Conservation (phyloP, 1,140 invertebrate genomes). For the Trialeurodes vaporariorum region DNA sequence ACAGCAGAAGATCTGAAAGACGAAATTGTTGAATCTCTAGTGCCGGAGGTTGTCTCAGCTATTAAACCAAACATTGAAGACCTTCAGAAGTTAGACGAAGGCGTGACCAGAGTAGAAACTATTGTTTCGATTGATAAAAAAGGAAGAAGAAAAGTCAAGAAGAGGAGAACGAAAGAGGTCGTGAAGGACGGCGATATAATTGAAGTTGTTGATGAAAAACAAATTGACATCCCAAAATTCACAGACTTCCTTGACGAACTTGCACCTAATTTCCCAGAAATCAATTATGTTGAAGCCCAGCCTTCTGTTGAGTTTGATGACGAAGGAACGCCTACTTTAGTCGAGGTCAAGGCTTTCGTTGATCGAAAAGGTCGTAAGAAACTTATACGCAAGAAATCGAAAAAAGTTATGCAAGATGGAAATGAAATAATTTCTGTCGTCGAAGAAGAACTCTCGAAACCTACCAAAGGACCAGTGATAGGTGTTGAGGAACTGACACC, state of each 20-base stretch:
- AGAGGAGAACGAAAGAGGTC: not conserved
- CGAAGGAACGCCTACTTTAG: constrained; percentile 16
- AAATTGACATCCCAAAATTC: not conserved
- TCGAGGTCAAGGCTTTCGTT: constrained; percentile 3
- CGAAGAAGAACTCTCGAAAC: constrained; percentile 17
- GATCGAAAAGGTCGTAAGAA: not conserved
- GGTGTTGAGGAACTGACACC: constrained; percentile 25
- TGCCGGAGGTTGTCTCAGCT: not conserved
- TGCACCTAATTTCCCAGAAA: not conserved
- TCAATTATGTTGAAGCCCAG: not conserved
- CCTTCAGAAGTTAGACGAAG: not conserved
- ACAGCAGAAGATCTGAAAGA: not conserved
- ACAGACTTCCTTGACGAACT: constrained; percentile 1
- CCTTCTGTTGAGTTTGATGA: constrained; percentile 1
- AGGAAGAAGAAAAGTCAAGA: constrained; percentile 7
- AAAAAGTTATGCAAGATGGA: constrained; percentile 1
- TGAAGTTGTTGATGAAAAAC: not conserved
- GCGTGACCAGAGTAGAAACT: not conserved
- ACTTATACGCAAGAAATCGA: not conserved
- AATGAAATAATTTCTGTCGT: constrained; percentile 14
- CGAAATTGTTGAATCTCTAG: not conserved
- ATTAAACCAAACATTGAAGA: not conserved
- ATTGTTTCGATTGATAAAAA: constrained; percentile 16
- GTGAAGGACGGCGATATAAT: not conserved
- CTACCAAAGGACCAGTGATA: constrained; percentile 12